These are phyloP conservation scores for Fratercula arctica DNA, from an alignment of 2,797 vertebrate genomes.

Conservation along the genomic window DNA sequence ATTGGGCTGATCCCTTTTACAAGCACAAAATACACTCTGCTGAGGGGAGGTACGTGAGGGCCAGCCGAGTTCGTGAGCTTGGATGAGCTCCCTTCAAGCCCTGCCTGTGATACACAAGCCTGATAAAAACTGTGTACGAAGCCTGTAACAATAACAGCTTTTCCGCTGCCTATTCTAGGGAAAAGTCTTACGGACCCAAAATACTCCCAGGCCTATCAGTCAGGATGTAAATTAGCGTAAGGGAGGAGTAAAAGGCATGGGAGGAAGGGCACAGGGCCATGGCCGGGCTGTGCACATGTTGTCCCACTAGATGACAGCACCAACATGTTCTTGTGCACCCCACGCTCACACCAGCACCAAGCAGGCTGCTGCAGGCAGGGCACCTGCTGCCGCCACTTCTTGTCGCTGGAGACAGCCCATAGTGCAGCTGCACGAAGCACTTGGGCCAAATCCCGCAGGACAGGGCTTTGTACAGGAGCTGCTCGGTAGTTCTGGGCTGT, in stretches of 20 bases:
- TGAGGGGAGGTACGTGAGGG: background rate
- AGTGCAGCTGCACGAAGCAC: background rate
- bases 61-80: background rate
- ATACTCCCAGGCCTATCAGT: background rate
- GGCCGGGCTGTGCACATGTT: background rate
- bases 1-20: background rate
- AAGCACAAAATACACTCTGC: background rate
- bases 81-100: background rate
- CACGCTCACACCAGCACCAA: fast-evolving
- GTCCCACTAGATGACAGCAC: constrained; percentile 62
- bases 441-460: background rate
- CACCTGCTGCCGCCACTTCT: background rate
- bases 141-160: background rate
- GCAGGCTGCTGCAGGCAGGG: background rate
- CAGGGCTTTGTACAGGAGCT: background rate
- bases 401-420: background rate
- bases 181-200: background rate
- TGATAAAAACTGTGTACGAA: background rate
- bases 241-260: background rate
- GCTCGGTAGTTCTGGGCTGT: background rate
- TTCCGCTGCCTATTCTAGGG: background rate
- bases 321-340: background rate
- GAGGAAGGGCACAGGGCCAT: background rate
- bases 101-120: background rate
- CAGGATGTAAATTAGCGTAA: background rate